Evolutionary conservation across 2,113 vertebrate genomes (phyloP), one percentile per base, ranked within the genome.

Genomic region (Microtus ochrogaster): DNA sequence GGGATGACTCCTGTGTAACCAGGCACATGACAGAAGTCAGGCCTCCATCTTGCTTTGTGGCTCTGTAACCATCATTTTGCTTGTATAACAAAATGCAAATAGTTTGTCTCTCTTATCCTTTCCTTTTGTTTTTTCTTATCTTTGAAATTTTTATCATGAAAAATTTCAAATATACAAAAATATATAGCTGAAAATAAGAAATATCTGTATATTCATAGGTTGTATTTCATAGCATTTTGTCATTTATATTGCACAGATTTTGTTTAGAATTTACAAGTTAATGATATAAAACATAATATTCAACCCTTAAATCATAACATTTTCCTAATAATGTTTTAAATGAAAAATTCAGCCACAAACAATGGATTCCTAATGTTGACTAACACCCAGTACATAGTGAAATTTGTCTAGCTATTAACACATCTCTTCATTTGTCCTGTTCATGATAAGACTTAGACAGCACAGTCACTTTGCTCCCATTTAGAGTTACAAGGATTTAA

Each of bases 71-170:
- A 39, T 61, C 55, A 16, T 9, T 88, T 79, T 66, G 9, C 10
- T n/a, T 36, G 61, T 2, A 41, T 79, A 74, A 63, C 9, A 44
- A 3, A 65, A 7, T 93, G 44, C 4, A 66, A 49, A 33, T 74
- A 7, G 22, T 89, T 90, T n/a, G 3, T 76, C 10, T n/a, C 21
- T 52, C 17, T 21, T 85, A 12, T 47, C 19, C 22, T 85, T 82
- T 91, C 10, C 21, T 4, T 72, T 39, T 88, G 21, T n/a, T 30
- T 33, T 94, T 68, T 49, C 19, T 89, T 92, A 7, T 36, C 26
- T 90, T 85, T 73, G 28, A 77, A 82, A 91, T 78, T 91, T 92
- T 28, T 44, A 61, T 77, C 72, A 92, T 22, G 10, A 76, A 94
- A 90, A 96, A 39, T 65, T 72, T 85, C 44, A 94, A 92, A n/a